Conservation (phyloP, 2,888 invertebrate genomes). For the Cyrtodaria siliqua region DNA sequence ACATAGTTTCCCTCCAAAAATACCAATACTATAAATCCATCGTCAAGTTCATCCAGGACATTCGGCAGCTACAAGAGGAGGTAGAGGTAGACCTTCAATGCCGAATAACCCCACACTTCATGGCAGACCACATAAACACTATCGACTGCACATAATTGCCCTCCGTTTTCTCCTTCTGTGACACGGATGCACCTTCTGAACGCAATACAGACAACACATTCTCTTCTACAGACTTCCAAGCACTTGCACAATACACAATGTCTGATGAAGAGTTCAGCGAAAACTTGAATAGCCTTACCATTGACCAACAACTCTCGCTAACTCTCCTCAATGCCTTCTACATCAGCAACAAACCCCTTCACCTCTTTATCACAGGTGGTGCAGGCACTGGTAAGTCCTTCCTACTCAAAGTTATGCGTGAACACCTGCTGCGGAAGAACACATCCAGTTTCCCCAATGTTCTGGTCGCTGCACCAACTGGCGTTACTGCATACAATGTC, state of each 20-base stretch:
- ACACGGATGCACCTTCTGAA: too few relatives aligned
- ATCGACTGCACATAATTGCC: background rate
- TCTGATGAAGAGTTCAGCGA: conserved; percentile 17
- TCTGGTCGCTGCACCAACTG: conserved; percentile 16
- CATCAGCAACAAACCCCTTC: too few relatives aligned
- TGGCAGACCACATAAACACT: background rate
- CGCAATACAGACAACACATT: background rate
- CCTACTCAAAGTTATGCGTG: background rate
- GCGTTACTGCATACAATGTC: conserved; percentile 16
- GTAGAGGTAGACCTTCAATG: background rate
- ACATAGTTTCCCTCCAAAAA: too few relatives aligned
- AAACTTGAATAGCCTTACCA: too few relatives aligned
- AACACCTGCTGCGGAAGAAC: conserved; percentile 8
- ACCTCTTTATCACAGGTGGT: conserved; percentile 20
- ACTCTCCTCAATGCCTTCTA: too few relatives aligned
- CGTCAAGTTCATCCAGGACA: background rate
- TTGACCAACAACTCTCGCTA: too few relatives aligned
- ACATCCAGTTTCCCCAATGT: conserved; percentile 5
- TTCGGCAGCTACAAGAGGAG: conserved; percentile 3
- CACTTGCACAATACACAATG: conserved; percentile 20
- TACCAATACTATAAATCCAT: background rate
- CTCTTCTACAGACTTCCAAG: conserved; percentile 16
- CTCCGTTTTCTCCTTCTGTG: background rate
- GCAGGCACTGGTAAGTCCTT: conserved; percentile 22
- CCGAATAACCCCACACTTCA: background rate